Evolutionary conservation across 2,797 vertebrate genomes (phyloP), one percentile per base, ranked within the genome.

Genomic region (Eospalax fontanierii): DNA sequence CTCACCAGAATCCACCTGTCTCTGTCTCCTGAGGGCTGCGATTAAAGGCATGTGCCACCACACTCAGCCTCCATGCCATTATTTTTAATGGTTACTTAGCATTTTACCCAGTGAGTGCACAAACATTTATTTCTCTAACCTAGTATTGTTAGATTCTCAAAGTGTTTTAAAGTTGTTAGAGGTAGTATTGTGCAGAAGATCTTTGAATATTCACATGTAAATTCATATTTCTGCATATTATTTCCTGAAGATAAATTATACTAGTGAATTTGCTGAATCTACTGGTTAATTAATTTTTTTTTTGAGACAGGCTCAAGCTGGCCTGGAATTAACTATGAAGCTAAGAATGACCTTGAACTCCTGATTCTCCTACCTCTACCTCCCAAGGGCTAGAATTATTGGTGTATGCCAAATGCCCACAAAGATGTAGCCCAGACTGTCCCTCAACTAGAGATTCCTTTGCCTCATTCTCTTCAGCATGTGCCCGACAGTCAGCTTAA

Each of bases 221-320:
- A 38, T 38, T 38, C 46, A 54, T 83, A 89, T 84, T 87, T 90
- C 71, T 80, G 38, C 21, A 86, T 22, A 33, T 76, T 50, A 59
- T 68, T 82, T 89, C 26, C 35, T 59, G 22, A 94, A 93, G 73
- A 85, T 85, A 61, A 79, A 71, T 93, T 35, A 33, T 94, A 79
- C n/a, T n/a, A 88, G 76, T 46, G 79, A 14, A 90, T 63, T 26
- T 96, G 3, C 33, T 74, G 33, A n/a, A 70, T 85, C 22, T 38
- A 90, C 66, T 71, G 11, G 79, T 68, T 18, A 11, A 11, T 66
- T 66, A 68, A 68, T 16, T 14, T 46, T 22, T 28, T 65, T 57
- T 57, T 80, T 59, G 33, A 61, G n/a, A 28, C 28, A 63, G 61
- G 12, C 43, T 21, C 82, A 85, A 65, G 15, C 65, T 85, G 46